Evolutionary conservation across 1,140 invertebrate genomes (phyloP).

Genomic region (Wiebesia pumilae): DNA sequence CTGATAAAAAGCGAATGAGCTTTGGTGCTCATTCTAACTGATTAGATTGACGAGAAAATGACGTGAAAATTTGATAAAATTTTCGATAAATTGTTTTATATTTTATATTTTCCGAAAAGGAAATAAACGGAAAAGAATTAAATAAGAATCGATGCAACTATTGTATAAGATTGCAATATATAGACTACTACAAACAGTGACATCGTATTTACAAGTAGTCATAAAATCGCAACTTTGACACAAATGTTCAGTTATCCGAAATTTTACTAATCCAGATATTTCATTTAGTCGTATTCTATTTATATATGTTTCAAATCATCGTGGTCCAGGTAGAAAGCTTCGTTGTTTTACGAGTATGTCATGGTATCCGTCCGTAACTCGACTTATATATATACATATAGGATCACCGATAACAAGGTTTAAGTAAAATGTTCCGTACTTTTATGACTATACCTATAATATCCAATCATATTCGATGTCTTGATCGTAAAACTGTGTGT

Average conservation of each 20-base stretch:
- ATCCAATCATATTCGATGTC: conserved; percentile 13
- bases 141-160: not conserved
- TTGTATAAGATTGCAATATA: too few species aligned
- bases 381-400: not conserved
- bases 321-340: not conserved
- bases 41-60: not conserved
- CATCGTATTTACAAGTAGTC: not conserved
- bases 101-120: too few species aligned
- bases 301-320: not conserved
- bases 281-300: not conserved
- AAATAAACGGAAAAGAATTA: not conserved
- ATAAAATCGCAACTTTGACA: not conserved
- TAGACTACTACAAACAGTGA: not conserved
- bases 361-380: not conserved
- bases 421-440: conserved; percentile 5
- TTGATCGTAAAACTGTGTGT: not conserved
- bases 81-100: too few species aligned
- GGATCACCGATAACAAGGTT: not conserved
- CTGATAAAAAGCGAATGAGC: not conserved
- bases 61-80: not conserved
- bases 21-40: not conserved
- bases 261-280: not conserved
- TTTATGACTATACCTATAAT: conserved; percentile 3
- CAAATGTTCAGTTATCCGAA: not conserved
- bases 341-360: not conserved